These are phyloP conservation scores for Acrossocheilus fasciatus DNA, from an alignment of 2,797 vertebrate genomes.

Conservation along the genomic window DNA sequence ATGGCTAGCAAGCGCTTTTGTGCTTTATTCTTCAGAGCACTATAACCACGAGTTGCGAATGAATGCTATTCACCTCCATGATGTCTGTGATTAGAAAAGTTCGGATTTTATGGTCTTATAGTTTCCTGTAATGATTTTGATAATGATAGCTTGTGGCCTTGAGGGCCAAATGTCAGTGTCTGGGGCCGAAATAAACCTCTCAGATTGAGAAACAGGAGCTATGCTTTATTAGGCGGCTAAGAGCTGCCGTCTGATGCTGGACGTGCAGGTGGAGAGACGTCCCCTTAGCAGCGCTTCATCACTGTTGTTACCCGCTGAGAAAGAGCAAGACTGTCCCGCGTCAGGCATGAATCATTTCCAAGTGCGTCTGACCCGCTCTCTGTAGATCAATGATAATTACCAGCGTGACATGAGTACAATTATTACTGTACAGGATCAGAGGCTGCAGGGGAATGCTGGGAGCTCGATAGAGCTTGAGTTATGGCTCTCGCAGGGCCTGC, in stretches of 20 bases:
- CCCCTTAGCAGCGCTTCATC: conserved; percentile 43
- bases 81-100: conserved; percentile 46
- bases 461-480: conserved; percentile 57
- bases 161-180: conserved; percentile 1
- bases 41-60: conserved; percentile 15
- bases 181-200: conserved; percentile 34
- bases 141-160: conserved; percentile 32
- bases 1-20: conserved; percentile 20
- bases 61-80: conserved; percentile 1
- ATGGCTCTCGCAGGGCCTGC: conserved; percentile 78
- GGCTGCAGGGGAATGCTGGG: conserved; percentile 78
- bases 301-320: conserved; percentile 9
- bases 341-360: conserved; percentile 87
- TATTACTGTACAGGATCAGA: conserved; percentile 97
- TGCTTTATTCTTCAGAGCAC: conserved; percentile 17
- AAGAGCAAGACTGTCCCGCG: conserved; percentile 70
- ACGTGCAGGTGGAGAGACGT: conserved; percentile 16
- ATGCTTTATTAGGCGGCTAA: conserved; percentile 37
- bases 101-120: conserved; percentile 48
- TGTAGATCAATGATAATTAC: conserved; percentile 97
- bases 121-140: conserved; percentile 36
- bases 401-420: conserved; percentile 94
- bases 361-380: conserved; percentile 85
- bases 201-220: conserved; percentile 18
- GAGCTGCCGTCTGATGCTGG: conserved; percentile 20